A percentile compares a stretch with the other conserved stretches of the same genome.
Evolutionary conservation across 2,888 invertebrate genomes (phyloP).

Genomic region (Byasa hedistus): DNA sequence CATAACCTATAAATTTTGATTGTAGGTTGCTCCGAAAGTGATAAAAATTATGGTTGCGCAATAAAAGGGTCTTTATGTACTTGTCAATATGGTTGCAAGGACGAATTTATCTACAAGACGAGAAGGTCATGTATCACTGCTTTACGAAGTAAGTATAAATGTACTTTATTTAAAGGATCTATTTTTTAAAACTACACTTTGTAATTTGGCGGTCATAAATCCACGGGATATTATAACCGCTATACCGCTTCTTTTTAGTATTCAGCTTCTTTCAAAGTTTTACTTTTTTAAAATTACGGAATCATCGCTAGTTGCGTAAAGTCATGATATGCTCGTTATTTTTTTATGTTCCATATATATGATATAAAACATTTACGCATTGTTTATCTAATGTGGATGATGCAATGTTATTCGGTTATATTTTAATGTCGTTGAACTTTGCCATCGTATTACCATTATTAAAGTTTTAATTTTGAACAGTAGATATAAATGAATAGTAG

Average conservation of each 20-base stretch:
- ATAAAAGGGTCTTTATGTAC: conserved; percentile 1
- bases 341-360: neutral
- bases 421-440: no score
- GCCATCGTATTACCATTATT: no score
- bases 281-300: no score
- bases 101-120: neutral
- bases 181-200: neutral
- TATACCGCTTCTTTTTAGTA: no score
- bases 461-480: no score
- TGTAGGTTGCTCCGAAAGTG: neutral
- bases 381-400: neutral
- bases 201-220: no score
- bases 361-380: neutral
- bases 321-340: no score
- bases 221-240: no score
- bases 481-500: no score
- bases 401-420: neutral
- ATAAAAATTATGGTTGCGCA: conserved; percentile 4
- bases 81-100: conserved; percentile 5
- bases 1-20: neutral
- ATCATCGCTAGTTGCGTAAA: no score
- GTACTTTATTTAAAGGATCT: neutral
- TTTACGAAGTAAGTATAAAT: conserved; percentile 9
- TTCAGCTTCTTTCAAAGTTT: neutral
- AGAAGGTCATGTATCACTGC: conserved; percentile 4